Evolutionary conservation across 2,888 invertebrate species (phyloP).

Genomic region (Drosophila nr. perissopoda): DNA sequence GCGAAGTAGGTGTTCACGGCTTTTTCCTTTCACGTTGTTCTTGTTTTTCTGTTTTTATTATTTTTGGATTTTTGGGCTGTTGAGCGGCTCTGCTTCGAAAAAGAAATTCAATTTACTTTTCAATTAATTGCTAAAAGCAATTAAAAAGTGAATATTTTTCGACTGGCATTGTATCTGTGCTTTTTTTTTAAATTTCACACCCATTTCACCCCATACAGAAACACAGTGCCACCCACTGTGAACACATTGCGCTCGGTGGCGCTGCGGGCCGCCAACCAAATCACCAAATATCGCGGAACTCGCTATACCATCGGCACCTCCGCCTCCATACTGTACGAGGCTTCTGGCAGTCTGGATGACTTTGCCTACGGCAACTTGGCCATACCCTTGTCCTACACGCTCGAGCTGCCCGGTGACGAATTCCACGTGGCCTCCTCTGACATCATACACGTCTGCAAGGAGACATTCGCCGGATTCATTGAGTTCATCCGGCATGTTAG

Average conservation of each 20-base stretch:
- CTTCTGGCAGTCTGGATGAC: constrained; percentile 88
- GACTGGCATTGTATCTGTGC: constrained; percentile 44
- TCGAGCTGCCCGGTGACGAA: constrained; percentile 88
- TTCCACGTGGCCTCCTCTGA: constrained; percentile 83
- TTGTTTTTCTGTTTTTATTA: neutral
- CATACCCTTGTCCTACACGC: constrained; percentile 88
- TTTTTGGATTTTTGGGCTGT: neutral
- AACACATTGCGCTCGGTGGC: constrained; percentile 82
- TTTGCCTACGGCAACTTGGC: constrained; percentile 87
- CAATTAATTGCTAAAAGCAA: constrained; percentile 81
- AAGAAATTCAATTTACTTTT: constrained; percentile 80
- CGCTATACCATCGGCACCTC: constrained; percentile 87
- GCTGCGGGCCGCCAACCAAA: constrained; percentile 82
- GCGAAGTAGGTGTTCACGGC: constrained; percentile 73
- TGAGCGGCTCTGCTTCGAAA: constrained; percentile 16
- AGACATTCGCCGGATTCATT: constrained; percentile 84
- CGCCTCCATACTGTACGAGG: constrained; percentile 86
- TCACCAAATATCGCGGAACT: constrained; percentile 83
- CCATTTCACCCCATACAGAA: constrained; percentile 58
- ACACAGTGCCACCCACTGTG: constrained; percentile 81
- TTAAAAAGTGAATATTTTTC: constrained; percentile 70
- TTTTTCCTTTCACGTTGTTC: neutral
- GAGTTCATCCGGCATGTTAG: constrained; percentile 84
- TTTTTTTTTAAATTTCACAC: constrained; percentile 35
- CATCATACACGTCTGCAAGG: constrained; percentile 84